These are phyloP conservation scores for Melinaea marsaeus DNA, from an alignment of 2,888 invertebrate species.

Conservation along the genomic window DNA sequence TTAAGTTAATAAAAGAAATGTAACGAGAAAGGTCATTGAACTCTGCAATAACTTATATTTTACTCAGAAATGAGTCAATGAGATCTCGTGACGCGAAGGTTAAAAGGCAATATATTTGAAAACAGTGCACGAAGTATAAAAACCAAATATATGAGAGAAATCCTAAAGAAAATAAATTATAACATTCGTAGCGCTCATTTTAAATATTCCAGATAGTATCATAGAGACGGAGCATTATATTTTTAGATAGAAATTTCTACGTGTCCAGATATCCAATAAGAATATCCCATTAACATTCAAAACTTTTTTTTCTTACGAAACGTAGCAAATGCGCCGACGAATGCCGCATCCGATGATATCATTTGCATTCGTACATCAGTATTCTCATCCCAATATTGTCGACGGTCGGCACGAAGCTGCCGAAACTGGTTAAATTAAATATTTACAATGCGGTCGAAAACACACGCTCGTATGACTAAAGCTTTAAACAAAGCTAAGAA, in stretches of 20 bases:
- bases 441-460: constrained; percentile 62
- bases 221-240: constrained; percentile 25
- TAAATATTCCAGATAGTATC: not conserved
- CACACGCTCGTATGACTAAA: constrained; percentile 42
- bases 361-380: constrained; percentile 31
- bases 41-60: too few species aligned
- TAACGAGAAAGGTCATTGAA: too few species aligned
- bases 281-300: constrained; percentile 32
- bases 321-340: constrained; percentile 32
- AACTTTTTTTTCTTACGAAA: constrained; percentile 35
- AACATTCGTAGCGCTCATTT: not conserved
- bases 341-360: constrained; percentile 32
- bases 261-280: constrained; percentile 32
- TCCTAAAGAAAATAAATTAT: not conserved
- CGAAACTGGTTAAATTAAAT: constrained; percentile 56
- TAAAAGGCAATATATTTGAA: not conserved
- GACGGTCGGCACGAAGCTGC: constrained; percentile 33
- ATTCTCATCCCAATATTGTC: constrained; percentile 16
- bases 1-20: too few species aligned
- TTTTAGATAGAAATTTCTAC: constrained; percentile 31
- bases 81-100: too few species aligned
- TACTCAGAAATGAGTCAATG: too few species aligned
- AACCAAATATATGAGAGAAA: not conserved
- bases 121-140: not conserved
- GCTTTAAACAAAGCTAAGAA: not conserved